phyloP scores from a whole-genome alignment of 23 tunicate species.

The Pegea sp. region DNA sequence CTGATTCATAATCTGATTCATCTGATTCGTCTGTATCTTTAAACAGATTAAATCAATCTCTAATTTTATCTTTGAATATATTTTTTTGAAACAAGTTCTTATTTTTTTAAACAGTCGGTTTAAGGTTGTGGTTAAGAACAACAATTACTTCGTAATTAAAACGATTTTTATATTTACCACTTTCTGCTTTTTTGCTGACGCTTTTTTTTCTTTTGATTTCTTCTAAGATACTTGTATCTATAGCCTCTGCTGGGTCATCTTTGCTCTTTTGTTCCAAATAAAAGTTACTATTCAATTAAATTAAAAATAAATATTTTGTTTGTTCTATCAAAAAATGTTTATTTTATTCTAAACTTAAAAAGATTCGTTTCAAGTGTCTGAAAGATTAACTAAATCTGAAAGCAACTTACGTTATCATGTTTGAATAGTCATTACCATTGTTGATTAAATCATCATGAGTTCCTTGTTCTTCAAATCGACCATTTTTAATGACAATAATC shows the following conservation, averaged over 20 bases:
- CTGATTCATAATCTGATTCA: no score
- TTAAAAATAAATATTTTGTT: not conserved
- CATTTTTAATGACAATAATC: conserved; percentile 53
- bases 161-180: conserved; percentile 29
- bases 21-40: no score
- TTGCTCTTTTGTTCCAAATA: conserved; percentile 67
- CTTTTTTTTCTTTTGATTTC: conserved; percentile 28
- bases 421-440: conserved; percentile 10
- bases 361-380: not conserved
- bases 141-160: no score
- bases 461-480: conserved; percentile 63
- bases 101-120: no score
- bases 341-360: not conserved
- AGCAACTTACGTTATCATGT: conserved; percentile 3
- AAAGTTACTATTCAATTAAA: conserved; percentile 26
- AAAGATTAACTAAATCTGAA: not conserved
- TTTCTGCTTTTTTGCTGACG: no score
- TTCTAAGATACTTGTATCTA: no score
- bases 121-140: no score
- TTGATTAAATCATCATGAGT: conserved; percentile 58
- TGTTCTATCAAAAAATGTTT: not conserved
- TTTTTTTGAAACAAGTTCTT: no score
- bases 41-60: no score
- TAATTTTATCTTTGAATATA: no score
- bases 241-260: no score